Percentiles rank a stretch among this genome's conserved stretches.
phyloP scores from a whole-genome alignment of 2,888 invertebrate species.

The Hemistola chrysoprasaria region DNA sequence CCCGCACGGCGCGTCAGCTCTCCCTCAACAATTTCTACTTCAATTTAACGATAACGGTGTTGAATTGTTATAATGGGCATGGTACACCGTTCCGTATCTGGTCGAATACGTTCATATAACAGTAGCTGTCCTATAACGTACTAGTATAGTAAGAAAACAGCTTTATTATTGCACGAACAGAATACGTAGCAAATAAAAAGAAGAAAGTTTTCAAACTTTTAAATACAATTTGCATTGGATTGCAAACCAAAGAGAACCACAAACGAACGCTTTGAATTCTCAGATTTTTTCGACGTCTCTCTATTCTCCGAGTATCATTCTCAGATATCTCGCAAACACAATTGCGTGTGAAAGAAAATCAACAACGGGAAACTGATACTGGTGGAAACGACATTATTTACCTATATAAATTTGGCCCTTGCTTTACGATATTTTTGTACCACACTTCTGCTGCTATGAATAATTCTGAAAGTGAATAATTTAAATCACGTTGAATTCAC shows the following conservation, averaged over 20 bases:
- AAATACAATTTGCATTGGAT: no score
- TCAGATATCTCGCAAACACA: constrained; percentile 5
- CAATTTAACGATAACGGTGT: no score
- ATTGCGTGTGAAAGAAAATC: constrained; percentile 11
- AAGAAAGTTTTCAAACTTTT: no score
- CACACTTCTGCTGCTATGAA: constrained; percentile 12
- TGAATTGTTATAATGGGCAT: no score
- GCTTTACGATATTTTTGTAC: constrained; percentile 15
- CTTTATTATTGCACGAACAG: no score
- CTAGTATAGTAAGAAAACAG: no score
- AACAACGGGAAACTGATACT: constrained; percentile 9
- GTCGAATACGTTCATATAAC: no score
- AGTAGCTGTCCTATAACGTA: no score
- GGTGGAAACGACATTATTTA: constrained; percentile 11
- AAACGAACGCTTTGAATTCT: background rate
- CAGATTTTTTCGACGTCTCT: constrained; percentile 1
- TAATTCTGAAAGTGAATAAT: constrained; percentile 7
- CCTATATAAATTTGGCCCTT: constrained; percentile 13
- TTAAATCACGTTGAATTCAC: constrained; percentile 1
- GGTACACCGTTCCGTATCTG: no score
- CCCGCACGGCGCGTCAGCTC: no score
- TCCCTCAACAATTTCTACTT: no score
- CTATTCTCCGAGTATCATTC: constrained; percentile 3
- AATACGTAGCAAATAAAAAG: no score
- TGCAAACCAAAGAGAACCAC: constrained; percentile 3